Evolutionary conservation across 2,797 vertebrate species (phyloP).

Genomic region (Pseudochaenichthys georgianus): DNA sequence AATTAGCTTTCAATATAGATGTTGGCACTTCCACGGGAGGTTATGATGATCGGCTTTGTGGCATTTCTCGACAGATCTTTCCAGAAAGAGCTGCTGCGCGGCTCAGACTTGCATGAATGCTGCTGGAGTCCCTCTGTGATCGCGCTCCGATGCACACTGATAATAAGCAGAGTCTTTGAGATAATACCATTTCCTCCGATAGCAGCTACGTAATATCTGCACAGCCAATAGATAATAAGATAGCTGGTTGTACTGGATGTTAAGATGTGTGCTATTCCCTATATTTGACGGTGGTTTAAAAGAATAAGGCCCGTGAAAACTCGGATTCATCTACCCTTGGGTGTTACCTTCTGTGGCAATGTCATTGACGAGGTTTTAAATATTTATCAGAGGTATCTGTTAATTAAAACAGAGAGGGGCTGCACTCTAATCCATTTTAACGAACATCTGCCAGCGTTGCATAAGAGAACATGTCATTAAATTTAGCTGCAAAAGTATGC

Average conservation of each 20-base stretch:
- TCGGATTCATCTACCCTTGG: conserved; percentile 56
- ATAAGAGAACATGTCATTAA: conserved; percentile 75
- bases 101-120: conserved; percentile 17
- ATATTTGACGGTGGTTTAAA: conserved; percentile 51
- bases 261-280: background rate
- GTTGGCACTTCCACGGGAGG: conserved; percentile 50
- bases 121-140: conserved; percentile 23
- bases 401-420: conserved; percentile 87
- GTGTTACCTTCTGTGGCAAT: conserved; percentile 79
- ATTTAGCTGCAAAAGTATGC: conserved; percentile 61
- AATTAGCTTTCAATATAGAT: conserved; percentile 75
- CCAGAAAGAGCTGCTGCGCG: conserved; percentile 11
- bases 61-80: conserved; percentile 31
- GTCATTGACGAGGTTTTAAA: conserved; percentile 83
- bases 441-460: conserved; percentile 80
- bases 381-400: conserved; percentile 86
- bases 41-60: conserved; percentile 27
- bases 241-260: background rate
- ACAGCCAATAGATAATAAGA: background rate
- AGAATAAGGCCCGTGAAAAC: conserved; percentile 45
- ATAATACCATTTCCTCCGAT: conserved; percentile 11
- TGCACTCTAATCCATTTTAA: conserved; percentile 84
- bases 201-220: conserved; percentile 1
- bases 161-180: conserved; percentile 27
- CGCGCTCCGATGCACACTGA: conserved; percentile 27